Percentiles rank a stretch among this genome's conserved stretches.
Evolutionary conservation across 2,797 vertebrate species (phyloP).

Genomic region (Phoebastria nigripes): DNA sequence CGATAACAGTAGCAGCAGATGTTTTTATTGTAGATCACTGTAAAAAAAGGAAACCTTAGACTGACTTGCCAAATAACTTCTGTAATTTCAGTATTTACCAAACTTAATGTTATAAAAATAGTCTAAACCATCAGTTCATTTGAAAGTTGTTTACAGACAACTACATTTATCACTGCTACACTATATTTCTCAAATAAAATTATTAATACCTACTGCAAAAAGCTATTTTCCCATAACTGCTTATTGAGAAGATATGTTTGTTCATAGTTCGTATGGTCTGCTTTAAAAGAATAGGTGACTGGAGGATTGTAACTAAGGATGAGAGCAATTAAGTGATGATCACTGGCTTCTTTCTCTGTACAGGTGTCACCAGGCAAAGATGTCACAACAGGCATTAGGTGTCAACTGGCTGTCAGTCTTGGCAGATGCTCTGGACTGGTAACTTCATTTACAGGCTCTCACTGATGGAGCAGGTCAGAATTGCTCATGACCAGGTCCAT

Average conservation of each 20-base stretch:
- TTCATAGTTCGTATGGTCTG: not conserved
- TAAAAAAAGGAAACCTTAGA: not conserved
- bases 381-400: not conserved
- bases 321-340: not conserved
- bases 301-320: not conserved
- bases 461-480: not conserved
- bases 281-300: not conserved
- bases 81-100: not conserved
- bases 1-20: not conserved
- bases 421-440: not conserved
- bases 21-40: not conserved
- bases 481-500: fast-evolving
- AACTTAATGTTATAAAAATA: not conserved
- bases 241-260: not conserved
- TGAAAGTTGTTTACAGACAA: not conserved
- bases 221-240: not conserved
- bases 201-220: not conserved
- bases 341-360: not conserved
- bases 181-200: not conserved
- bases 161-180: not conserved
- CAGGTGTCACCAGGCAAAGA: not conserved
- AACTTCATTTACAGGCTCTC: not conserved
- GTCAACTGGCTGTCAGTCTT: not conserved
- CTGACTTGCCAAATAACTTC: not conserved
- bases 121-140: not conserved